Base-by-base conservation (phyloP, 2,888 invertebrate genomes). In the Lithodes maja region DNA sequence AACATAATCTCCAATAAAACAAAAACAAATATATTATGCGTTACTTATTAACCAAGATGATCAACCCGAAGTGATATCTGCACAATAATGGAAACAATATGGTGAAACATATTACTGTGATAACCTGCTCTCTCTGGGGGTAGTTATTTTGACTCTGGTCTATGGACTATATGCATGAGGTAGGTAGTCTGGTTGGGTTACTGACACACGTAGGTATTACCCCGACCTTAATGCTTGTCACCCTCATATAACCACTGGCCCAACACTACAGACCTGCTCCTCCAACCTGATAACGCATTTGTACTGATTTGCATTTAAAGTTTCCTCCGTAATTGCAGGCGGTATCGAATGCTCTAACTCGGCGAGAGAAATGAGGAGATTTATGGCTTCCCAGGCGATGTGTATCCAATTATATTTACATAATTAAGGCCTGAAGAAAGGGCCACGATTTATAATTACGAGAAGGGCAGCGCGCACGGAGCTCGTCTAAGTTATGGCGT, bases 331-430 rank as follows among this genome's bases (percentile, higher is more conserved):
- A 83, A 87, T 87, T 87, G 79, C 55, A 74, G 33, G 33, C 78
- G 87, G 79, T 83, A 87, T 87, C 83, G 69, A 80, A 81, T 82
- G 75, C 81, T 33, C 33, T 33, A 33, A 79, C 79, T 79, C 74
- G 61, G 53, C 87, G 79, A 69, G 54, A 54, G 54, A 78, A 87
- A 87, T 83, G 87, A 87, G 87, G 83, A 79, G 83, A 87, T 87
- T 87, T 78, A 87, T 87, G 87, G 83, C 54, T 69, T 79, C n/a
- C 50, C 83, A 80, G 83, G 78, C 79, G 83, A 74, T 83, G 80
- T 87, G 87, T 87, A 87, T 87, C 87, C 87, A 87, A 87, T 87
- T 87, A 87, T 83, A 87, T 87, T 83, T 74, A 87, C 83, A 87
- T 87, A 83, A 87, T 87, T 87, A 87, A 83, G 53, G 55, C 79